These are phyloP conservation scores for Tetramorium parvispinum DNA, from an alignment of 1,140 invertebrate species.

Conservation along the genomic window DNA sequence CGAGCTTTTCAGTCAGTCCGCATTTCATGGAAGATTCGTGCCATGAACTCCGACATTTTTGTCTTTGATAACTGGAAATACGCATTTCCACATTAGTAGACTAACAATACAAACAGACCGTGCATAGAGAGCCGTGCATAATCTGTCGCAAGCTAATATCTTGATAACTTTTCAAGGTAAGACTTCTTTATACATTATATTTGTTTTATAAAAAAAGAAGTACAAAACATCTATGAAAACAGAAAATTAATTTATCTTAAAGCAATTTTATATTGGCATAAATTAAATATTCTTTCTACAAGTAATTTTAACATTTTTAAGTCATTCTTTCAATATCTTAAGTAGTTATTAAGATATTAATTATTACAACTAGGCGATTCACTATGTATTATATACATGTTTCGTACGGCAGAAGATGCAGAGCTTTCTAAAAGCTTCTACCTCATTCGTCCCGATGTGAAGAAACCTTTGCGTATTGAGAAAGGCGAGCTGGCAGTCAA, in stretches of 20 bases:
- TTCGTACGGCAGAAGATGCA: conserved; percentile 19
- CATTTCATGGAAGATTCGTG: conserved; percentile 65
- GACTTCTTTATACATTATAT: not conserved
- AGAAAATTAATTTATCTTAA: not conserved
- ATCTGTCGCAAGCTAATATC: not conserved
- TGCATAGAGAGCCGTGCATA: not conserved
- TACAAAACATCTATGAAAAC: not conserved
- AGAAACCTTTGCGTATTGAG: conserved; percentile 32
- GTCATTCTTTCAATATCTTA: not conserved
- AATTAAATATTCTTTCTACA: not conserved
- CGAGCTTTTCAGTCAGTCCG: conserved; percentile 60
- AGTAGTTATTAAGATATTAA: conserved; percentile 3
- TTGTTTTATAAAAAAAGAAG: not conserved
- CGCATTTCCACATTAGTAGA: not conserved
- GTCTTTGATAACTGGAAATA: conserved; percentile 46
- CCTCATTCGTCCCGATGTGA: conserved; percentile 31
- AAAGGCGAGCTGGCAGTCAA: conserved; percentile 29
- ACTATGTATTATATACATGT: not conserved
- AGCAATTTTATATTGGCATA: not conserved
- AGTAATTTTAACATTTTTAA: not conserved
- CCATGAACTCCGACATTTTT: conserved; percentile 38
- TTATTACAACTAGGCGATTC: not conserved
- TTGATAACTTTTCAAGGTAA: not conserved
- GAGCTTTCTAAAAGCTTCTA: conserved; percentile 63
- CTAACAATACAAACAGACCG: not conserved